These are phyloP conservation scores for Cotesia vestalis DNA, from an alignment of 1,140 invertebrate species.

Conservation along the genomic window DNA sequence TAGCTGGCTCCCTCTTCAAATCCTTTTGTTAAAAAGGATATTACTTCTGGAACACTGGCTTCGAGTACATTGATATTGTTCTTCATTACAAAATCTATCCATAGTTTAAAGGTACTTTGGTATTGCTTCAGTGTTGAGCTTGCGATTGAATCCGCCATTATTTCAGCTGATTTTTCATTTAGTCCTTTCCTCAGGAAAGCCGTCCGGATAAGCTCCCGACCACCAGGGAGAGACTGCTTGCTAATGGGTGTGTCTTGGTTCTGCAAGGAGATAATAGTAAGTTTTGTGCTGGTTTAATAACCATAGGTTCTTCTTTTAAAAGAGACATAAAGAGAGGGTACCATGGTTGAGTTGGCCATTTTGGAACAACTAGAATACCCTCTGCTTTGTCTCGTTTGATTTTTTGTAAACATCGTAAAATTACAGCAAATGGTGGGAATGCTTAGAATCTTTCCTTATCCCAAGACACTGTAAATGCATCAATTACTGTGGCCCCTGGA, in stretches of 20 bases:
- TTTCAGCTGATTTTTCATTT: conserved; percentile 33
- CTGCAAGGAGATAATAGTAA: conserved; percentile 35
- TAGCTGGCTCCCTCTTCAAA: conserved; percentile 39
- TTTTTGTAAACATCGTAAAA: conserved; percentile 24
- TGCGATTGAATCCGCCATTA: conserved; percentile 43
- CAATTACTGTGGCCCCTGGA: conserved; percentile 33
- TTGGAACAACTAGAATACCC: conserved; percentile 11
- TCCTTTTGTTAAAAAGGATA: conserved; percentile 32
- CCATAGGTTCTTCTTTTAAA: not conserved
- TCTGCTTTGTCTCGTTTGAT: conserved; percentile 24
- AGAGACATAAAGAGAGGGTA: conserved; percentile 31
- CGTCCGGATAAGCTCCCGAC: conserved; percentile 44
- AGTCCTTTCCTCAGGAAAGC: conserved; percentile 36
- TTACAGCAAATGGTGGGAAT: conserved; percentile 25
- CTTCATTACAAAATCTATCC: conserved; percentile 34
- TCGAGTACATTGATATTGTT: conserved; percentile 31
- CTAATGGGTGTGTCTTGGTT: conserved; percentile 14
- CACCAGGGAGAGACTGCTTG: conserved; percentile 37
- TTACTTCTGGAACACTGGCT: conserved; percentile 17
- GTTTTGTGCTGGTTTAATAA: conserved; percentile 8
- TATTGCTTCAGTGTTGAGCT: conserved; percentile 47
- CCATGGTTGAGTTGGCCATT: conserved; percentile 29
- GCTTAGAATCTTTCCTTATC: not conserved
- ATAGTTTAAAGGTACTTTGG: conserved; percentile 34
- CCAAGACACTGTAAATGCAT: conserved; percentile 39